Conservation (phyloP, 2,888 invertebrate species). For the Cacoxenus indagator region DNA sequence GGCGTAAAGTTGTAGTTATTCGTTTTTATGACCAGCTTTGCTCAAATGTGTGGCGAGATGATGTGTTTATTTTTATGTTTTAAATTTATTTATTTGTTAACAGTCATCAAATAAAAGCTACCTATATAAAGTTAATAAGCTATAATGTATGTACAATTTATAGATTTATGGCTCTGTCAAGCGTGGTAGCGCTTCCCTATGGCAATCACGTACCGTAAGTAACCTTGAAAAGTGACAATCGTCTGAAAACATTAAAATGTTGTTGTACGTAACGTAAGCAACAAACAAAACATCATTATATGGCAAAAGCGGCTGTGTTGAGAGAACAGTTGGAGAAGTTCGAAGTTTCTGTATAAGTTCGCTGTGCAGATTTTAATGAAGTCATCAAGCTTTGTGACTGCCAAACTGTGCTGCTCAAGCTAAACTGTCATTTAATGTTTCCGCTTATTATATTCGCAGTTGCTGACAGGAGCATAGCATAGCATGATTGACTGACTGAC, state of each 20-base stretch:
- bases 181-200: background rate
- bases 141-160: background rate
- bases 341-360: no score
- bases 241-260: no score
- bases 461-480: background rate
- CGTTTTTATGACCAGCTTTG: no score
- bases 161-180: background rate
- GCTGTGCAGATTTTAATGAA: no score
- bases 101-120: background rate
- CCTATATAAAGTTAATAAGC: no score
- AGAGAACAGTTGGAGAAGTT: no score
- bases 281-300: background rate
- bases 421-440: conserved; percentile 2
- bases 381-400: no score
- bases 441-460: background rate
- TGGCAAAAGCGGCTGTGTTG: background rate
- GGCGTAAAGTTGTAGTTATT: no score
- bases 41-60: no score
- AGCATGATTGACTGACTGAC: background rate
- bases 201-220: background rate
- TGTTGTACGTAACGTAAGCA: no score
- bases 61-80: no score
- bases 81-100: no score
- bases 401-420: conserved; percentile 36
- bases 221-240: background rate